Evolutionary conservation across 2,797 vertebrate genomes (phyloP), one percentile per base, ranked within the genome.

Genomic region (Emys orbicularis): DNA sequence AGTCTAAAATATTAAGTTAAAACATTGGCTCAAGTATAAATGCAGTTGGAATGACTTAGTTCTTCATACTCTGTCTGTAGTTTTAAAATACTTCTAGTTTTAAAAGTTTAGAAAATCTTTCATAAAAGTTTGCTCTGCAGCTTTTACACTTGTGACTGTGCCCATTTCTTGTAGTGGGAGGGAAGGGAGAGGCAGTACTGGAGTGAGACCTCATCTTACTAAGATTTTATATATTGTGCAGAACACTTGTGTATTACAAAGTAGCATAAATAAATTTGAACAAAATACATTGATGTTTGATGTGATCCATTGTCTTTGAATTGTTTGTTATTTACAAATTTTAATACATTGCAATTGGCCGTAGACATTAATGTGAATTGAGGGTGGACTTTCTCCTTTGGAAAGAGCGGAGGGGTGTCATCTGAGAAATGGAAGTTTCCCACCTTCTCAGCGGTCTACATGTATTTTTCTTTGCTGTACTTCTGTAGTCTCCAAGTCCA

Each of bases 251-350:
- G 37, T 59, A 25, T 61, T 50, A 12, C 15, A 56, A 49, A 87
- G 12, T 12, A 7, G 44, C 41, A 3, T 3, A 3, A 65, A 54
- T 12, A 65, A 83, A 56, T 56, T 31, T 10, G 10, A 49, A 29
- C 41, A 10, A 1, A 0, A 5, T 34, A 9, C 3, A 0, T 8
- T 8, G 5, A 61, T 68, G 29, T 2, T 0, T 27, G 37, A 23
- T 76, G 81, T 72, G 72, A 54, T 0, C 11, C 54, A 53, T 0
- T 0, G 13, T 89, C 59, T 50, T 34, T 72, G 68, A 72, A 41
- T 61, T 59, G 53, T 53, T 37, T 37, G 34, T 21, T 65, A 68
- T 68, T 29, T 49, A 77, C 29, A 49, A 49, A 47, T 79, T 56
- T n/a, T 5, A 49, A 2, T 74, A 93, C 37, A 57, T 81, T 5